Percentiles rank a stretch among this genome's conserved stretches.
Conservation (phyloP, 1,140 invertebrate species). For the Pararge aegeria region DNA sequence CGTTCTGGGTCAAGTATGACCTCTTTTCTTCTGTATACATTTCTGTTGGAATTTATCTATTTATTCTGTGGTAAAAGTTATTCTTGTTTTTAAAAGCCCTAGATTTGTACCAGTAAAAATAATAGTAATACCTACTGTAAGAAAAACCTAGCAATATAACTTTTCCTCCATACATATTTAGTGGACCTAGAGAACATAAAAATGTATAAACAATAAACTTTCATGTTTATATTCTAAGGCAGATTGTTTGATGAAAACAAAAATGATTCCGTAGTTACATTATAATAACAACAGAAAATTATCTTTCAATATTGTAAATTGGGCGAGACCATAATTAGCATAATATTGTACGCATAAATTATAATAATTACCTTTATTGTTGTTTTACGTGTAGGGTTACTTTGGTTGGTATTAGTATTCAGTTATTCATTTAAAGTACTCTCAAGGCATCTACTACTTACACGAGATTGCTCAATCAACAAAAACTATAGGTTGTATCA, state of each 20-base stretch:
- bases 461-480: not conserved
- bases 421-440: not conserved
- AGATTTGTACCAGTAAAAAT: too few species aligned
- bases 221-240: too few species aligned
- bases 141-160: too few species aligned
- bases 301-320: constrained; percentile 12
- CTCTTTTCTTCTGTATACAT: too few species aligned
- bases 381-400: not conserved
- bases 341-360: constrained; percentile 7
- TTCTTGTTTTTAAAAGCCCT: too few species aligned
- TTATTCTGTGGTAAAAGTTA: too few species aligned
- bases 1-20: too few species aligned
- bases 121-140: too few species aligned
- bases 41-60: too few species aligned
- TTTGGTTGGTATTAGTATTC: not conserved
- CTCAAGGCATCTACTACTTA: not conserved
- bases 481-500: not conserved
- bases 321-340: not conserved
- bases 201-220: too few species aligned
- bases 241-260: constrained; percentile 6
- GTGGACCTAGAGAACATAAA: too few species aligned
- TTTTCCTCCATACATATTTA: too few species aligned
- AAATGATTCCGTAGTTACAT: constrained; percentile 7
- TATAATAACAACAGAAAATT: constrained; percentile 9
- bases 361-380: constrained; percentile 1